Evolutionary conservation across 2,888 invertebrate genomes (phyloP).

Genomic region (Ceriagrion tenellum): DNA sequence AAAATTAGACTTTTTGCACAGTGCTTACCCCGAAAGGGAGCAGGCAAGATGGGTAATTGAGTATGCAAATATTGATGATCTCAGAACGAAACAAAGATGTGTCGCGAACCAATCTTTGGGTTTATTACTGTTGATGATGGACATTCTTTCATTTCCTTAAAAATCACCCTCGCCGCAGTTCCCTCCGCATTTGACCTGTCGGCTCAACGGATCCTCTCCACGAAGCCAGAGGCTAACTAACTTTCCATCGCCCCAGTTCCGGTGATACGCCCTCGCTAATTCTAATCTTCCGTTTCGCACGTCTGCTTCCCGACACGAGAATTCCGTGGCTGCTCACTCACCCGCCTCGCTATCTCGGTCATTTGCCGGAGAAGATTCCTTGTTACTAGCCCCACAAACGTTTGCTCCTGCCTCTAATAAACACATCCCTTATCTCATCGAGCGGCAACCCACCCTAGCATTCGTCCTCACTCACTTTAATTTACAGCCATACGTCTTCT

Average conservation of each 20-base stretch:
- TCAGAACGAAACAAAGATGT: no score
- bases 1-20: no score
- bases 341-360: background rate
- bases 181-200: background rate
- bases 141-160: no score
- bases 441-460: background rate
- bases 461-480: background rate
- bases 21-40: no score
- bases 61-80: no score
- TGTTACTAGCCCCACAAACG: background rate
- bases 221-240: background rate
- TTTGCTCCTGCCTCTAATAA: background rate
- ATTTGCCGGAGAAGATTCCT: background rate
- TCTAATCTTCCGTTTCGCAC: constrained; percentile 1
- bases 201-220: background rate
- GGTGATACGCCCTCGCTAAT: background rate
- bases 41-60: no score
- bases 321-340: background rate
- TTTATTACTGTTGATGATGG: no score
- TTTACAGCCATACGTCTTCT: constrained; percentile 12
- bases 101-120: no score
- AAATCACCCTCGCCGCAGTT: background rate
- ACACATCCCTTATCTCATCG: background rate
- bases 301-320: background rate
- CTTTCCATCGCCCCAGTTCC: background rate